Percentiles rank a stretch among this genome's conserved stretches.
Evolutionary conservation across 2,113 vertebrate species (phyloP).

Genomic region (Sebastes schlegelii): DNA sequence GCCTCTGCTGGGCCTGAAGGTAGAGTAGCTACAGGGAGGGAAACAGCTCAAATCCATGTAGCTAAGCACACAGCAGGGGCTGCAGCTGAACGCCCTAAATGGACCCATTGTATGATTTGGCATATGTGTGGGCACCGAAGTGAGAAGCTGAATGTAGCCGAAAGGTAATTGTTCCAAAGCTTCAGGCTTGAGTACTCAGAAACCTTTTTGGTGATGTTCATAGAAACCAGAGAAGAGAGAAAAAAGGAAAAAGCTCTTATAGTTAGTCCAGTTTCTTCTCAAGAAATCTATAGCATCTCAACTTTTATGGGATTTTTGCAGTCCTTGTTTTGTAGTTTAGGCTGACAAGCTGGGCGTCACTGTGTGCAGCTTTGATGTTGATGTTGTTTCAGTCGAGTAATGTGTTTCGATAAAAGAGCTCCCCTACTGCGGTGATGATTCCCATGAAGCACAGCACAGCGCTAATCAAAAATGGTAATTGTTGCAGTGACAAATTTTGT

Average conservation of each 20-base stretch:
- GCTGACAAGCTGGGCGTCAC: neutral
- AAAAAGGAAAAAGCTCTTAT: neutral
- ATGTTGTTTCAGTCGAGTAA: conserved; percentile 9
- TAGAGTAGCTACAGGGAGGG: neutral
- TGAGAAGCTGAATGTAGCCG: neutral
- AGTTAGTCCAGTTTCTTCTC: neutral
- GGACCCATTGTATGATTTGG: neutral
- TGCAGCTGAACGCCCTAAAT: neutral
- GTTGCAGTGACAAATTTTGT: conserved; percentile 4
- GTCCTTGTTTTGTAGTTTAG: neutral
- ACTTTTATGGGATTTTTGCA: neutral
- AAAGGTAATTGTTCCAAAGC: neutral
- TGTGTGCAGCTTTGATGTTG: conserved; percentile 9
- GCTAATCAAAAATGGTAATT: conserved; percentile 31
- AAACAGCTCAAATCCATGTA: neutral
- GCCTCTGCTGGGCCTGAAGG: neutral
- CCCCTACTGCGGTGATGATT: conserved; percentile 8
- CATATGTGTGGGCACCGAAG: neutral
- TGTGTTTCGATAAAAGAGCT: neutral
- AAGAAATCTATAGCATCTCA: neutral
- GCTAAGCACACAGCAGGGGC: neutral
- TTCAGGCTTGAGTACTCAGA: neutral
- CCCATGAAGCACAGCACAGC: conserved; percentile 10
- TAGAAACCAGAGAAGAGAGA: neutral
- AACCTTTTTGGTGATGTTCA: neutral